A percentile compares a stretch with the other conserved stretches of the same genome.
Evolutionary conservation across 2,113 vertebrate species (phyloP).

Genomic region (Podarcis raffonei): DNA sequence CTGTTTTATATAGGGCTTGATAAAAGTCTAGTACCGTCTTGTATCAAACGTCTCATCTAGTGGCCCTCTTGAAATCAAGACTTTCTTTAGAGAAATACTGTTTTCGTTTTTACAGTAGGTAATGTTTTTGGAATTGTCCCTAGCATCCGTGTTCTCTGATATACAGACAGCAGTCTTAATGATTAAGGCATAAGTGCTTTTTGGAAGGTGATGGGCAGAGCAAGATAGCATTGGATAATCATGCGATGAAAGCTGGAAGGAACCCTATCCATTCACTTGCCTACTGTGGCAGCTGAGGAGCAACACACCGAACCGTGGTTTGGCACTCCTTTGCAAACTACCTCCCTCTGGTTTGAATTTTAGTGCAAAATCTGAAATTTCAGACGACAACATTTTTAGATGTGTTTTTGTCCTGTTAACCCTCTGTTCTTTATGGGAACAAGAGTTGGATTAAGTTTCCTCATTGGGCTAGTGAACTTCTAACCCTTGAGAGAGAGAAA

Average conservation of each 20-base stretch:
- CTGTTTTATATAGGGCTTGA: too few relatives aligned
- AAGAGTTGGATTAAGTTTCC: background rate
- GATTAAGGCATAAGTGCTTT: background rate
- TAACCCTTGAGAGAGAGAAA: slow-evolving; percentile 44
- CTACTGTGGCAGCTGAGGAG: background rate
- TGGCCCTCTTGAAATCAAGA: background rate
- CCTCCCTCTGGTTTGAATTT: background rate
- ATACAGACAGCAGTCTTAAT: background rate
- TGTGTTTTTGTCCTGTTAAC: background rate
- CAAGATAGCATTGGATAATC: background rate
- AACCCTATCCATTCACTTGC: background rate
- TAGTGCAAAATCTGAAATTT: background rate
- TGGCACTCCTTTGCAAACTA: background rate
- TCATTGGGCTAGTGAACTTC: slow-evolving; percentile 50
- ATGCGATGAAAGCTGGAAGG: too few relatives aligned
- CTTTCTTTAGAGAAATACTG: background rate
- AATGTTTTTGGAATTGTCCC: background rate
- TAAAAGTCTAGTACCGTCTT: background rate
- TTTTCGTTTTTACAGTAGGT: background rate
- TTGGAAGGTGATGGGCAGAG: background rate
- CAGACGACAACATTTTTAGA: background rate
- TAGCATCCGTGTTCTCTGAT: background rate
- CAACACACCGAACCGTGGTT: background rate
- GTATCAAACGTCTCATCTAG: background rate
- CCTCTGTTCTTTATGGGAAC: background rate